Conservation (phyloP, 2,113 vertebrate species). For the Pipra filicauda region DNA sequence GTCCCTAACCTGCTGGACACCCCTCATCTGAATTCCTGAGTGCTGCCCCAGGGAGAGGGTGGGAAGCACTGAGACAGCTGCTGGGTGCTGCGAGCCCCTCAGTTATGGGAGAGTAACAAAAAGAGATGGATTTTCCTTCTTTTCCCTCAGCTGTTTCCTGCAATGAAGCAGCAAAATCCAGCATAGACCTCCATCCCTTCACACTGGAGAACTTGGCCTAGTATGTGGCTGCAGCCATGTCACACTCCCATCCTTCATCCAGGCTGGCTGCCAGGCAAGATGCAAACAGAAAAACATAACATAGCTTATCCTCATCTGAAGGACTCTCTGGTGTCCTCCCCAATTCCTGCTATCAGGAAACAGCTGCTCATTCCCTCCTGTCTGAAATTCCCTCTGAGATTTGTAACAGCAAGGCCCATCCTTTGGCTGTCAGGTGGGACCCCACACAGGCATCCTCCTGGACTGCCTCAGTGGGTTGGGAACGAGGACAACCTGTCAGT, state of each 20-base stretch:
- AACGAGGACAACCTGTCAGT: rapidly evolving
- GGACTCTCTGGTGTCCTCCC: background rate
- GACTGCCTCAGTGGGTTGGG: background rate
- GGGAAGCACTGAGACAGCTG: background rate
- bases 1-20: background rate
- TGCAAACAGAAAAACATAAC: background rate
- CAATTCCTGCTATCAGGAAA: background rate
- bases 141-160: background rate
- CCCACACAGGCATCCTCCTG: rapidly evolving
- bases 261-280: rapidly evolving
- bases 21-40: background rate
- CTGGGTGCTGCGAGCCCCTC: rapidly evolving
- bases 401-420: background rate
- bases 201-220: rapidly evolving
- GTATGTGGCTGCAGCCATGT: rapidly evolving
- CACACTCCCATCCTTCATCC: background rate
- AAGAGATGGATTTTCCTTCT: background rate
- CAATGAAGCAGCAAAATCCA: background rate
- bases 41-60: background rate
- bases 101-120: rapidly evolving
- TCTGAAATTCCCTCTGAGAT: background rate
- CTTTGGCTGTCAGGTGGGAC: background rate
- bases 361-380: background rate
- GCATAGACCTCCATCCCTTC: background rate
- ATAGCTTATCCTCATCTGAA: background rate